Conservation (phyloP, 2,797 vertebrate species). For the Botia kubotai region DNA sequence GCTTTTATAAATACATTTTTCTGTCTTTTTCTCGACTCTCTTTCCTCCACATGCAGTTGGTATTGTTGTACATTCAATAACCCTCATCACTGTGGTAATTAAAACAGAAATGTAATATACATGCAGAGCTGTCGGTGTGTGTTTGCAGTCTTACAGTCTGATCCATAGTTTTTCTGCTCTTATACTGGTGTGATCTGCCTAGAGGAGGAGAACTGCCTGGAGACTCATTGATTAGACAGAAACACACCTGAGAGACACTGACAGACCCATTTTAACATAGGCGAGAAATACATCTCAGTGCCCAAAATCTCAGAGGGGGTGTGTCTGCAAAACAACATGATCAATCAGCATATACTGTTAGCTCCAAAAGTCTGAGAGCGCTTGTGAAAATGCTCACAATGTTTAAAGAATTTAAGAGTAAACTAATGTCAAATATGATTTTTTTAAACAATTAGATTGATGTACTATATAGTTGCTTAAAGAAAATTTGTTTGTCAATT, state of each 20-base stretch:
- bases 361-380: no score
- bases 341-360: neutral
- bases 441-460: no score
- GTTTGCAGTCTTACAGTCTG: slow-evolving; percentile 36
- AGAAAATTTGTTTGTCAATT: no score
- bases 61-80: slow-evolving; percentile 4
- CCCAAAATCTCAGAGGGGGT: no score
- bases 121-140: slow-evolving; percentile 49
- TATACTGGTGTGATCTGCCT: slow-evolving; percentile 22
- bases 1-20: neutral
- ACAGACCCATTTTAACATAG: no score
- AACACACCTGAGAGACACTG: no score
- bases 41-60: neutral
- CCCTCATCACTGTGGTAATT: slow-evolving; percentile 29
- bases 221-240: slow-evolving; percentile 45
- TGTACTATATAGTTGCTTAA: no score
- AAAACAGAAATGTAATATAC: slow-evolving; percentile 49
- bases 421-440: no score
- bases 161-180: slow-evolving; percentile 48
- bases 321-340: neutral
- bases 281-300: neutral
- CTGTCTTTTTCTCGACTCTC: neutral
- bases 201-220: slow-evolving; percentile 51
- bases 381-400: neutral
- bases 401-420: neutral